Evolutionary conservation across 2,888 invertebrate genomes (phyloP).

Genomic region (Flexamia atlantica): DNA sequence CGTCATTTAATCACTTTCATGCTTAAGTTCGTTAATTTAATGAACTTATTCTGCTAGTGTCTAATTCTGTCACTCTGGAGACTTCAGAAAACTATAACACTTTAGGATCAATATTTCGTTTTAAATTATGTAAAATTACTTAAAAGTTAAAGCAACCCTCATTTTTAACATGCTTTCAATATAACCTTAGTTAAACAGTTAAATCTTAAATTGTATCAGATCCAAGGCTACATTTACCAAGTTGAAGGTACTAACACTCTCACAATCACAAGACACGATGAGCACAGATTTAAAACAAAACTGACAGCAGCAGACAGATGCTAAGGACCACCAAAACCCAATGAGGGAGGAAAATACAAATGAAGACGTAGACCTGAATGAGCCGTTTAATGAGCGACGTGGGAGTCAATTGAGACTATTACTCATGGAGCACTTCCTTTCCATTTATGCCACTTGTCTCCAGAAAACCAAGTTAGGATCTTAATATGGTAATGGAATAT

Average conservation of each 20-base stretch:
- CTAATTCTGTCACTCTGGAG: too few species aligned
- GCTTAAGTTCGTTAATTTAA: too few species aligned
- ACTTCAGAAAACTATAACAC: too few species aligned
- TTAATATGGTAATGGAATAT: neutral
- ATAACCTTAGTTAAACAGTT: too few species aligned
- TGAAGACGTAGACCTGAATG: constrained; percentile 37
- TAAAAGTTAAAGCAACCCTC: too few species aligned
- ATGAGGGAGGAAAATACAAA: constrained; percentile 41
- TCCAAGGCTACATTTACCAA: constrained; percentile 38
- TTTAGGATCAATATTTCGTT: too few species aligned
- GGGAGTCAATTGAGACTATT: constrained; percentile 52
- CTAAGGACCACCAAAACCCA: constrained; percentile 21
- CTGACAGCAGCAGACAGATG: neutral
- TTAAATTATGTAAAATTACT: too few species aligned
- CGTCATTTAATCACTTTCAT: too few species aligned
- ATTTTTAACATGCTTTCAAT: too few species aligned
- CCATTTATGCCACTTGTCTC: constrained; percentile 16
- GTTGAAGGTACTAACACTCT: neutral
- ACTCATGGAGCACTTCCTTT: constrained; percentile 47
- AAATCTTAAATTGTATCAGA: constrained; percentile 38
- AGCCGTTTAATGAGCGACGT: constrained; percentile 29
- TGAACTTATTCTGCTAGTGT: too few species aligned
- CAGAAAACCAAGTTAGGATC: neutral
- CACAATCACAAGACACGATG: constrained; percentile 26
- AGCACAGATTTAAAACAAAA: constrained; percentile 10